Evolutionary conservation across 2,888 invertebrate species (phyloP), one percentile per base, ranked within the genome.

Genomic region (Rhagium mordax): DNA sequence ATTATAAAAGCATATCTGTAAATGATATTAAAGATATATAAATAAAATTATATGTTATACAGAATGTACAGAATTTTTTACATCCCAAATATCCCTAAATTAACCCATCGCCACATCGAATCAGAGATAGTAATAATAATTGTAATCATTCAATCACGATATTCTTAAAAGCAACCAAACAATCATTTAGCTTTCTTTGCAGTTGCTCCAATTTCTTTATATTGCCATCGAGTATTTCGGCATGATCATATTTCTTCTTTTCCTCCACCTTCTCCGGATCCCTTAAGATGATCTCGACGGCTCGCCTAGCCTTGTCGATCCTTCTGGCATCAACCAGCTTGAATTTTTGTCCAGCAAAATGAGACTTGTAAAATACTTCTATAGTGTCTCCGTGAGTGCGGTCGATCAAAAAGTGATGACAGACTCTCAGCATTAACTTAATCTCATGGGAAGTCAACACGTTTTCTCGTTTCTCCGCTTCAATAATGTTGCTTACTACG

Each of bases 351-450:
- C 60, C 51, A 59, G 51, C 5, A 64, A 8, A 5, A 16, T 74
- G 15, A 72, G 70, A 7, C 49, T 24, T 64, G 49, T 69, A 79
- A 41, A 79, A 79, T 6, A 73, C 24, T 24, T 77, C 74, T 4
- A 60, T 51, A 1, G 13, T 72, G 49, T 27, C 75, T 24, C 27
- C 75, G 2, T 27, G 53, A 18, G 16, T 47, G 18, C 29, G 61
- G 20, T 16, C 51, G 8, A 21, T 71, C 41, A 49, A 62, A 20
- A 70, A 64, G 48, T 64, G 48, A 64, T 57, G 72, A 57, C 64
- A 64, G 15, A 64, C 51, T 48, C 71, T 71, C 5, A 71, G 48
- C 74, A 79, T 79, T 15, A 75, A 29, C 0, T 69, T 33, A 7
- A 59, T 47, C 62, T 79, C 75, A 18, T 62, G 62, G 2, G 74